A percentile compares a stretch with the other conserved stretches of the same genome.
phyloP scores from a whole-genome alignment of 2,797 vertebrate species.

The Leuciscus waleckii region DNA sequence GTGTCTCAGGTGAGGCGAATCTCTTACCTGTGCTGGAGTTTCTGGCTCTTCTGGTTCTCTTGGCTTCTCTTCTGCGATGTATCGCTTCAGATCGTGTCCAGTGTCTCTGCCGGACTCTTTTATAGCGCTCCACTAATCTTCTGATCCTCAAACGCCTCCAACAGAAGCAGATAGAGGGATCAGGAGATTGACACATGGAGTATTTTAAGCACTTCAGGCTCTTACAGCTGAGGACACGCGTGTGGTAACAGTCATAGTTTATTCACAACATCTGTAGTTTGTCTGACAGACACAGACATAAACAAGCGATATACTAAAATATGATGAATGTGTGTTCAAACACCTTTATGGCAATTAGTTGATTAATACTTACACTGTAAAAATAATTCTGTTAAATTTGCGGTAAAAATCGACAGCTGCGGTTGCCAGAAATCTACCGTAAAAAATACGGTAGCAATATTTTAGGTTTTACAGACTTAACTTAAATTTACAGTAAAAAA shows the following conservation, averaged over 20 bases:
- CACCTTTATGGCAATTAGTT: not conserved
- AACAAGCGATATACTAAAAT: not conserved
- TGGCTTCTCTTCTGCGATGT: constrained; percentile 20
- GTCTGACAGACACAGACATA: too few relatives aligned
- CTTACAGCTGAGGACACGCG: constrained; percentile 21
- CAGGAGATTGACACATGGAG: constrained; percentile 51
- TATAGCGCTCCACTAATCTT: constrained; percentile 55
- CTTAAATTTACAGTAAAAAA: too few relatives aligned
- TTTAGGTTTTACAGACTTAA: too few relatives aligned
- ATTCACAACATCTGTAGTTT: not conserved
- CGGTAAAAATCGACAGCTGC: too few relatives aligned
- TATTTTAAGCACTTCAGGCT: constrained; percentile 64
- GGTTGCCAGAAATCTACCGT: too few relatives aligned
- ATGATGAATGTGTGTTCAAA: not conserved
- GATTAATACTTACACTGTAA: too few relatives aligned
- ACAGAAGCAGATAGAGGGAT: constrained; percentile 44
- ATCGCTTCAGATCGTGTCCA: constrained; percentile 1
- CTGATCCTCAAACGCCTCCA: not conserved
- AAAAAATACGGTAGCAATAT: too few relatives aligned
- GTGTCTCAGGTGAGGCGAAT: not conserved
- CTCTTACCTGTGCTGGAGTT: constrained; percentile 17
- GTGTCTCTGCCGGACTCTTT: constrained; percentile 44
- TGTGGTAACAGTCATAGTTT: constrained; percentile 3
- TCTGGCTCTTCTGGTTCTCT: constrained; percentile 16
- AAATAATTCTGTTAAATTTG: too few relatives aligned